Percentiles rank a stretch among this genome's conserved stretches.
phyloP scores from a whole-genome alignment of 2,797 vertebrate species.

The Ceryle rudis region DNA sequence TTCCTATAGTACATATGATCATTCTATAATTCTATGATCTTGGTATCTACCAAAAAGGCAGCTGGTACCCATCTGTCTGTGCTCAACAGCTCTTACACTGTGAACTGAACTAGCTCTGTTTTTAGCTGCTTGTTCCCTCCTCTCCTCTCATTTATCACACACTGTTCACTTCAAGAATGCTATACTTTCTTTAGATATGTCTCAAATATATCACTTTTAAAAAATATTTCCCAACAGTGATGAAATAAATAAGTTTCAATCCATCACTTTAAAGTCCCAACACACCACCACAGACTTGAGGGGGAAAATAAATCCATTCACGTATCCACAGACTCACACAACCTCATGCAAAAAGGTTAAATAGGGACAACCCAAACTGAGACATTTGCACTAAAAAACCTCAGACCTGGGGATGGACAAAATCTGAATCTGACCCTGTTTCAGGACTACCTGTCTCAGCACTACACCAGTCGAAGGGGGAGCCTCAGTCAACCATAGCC shows the following conservation, averaged over 20 bases:
- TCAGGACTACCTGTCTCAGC: neutral
- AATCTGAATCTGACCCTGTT: neutral
- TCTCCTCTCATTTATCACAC: neutral
- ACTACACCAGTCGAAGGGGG: neutral
- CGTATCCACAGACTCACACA: neutral
- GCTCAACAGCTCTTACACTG: neutral
- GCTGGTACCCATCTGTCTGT: slow-evolving; percentile 37
- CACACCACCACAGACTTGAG: neutral
- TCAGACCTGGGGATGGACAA: neutral
- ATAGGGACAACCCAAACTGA: neutral
- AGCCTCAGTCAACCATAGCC: neutral
- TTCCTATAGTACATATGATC: neutral
- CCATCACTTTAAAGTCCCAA: neutral
- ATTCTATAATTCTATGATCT: neutral
- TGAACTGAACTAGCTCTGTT: neutral
- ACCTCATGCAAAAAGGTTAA: neutral
- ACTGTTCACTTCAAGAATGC: slow-evolving; percentile 35
- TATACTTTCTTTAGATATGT: neutral
- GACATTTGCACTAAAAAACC: neutral
- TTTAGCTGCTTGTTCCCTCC: slow-evolving; percentile 22
- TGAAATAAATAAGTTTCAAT: neutral
- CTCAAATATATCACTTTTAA: neutral
- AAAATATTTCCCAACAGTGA: neutral
- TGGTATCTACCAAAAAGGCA: neutral
- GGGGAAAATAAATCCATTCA: neutral